Evolutionary conservation across 2,888 invertebrate genomes (phyloP).

Genomic region (Pammene fasciana): DNA sequence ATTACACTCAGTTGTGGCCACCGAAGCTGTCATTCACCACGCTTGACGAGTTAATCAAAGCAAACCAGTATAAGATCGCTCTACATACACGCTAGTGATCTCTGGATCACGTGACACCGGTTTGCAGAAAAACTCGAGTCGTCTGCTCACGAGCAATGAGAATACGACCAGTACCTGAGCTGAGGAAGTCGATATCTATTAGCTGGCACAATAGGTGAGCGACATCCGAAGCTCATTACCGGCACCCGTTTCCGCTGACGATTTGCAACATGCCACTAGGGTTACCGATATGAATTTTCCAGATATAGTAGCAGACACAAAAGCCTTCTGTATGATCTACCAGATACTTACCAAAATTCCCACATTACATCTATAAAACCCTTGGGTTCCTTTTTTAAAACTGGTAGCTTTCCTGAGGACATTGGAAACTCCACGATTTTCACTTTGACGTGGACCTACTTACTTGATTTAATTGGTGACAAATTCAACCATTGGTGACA

Average conservation of each 20-base stretch:
- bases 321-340: background rate
- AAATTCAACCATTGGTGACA: too few species aligned
- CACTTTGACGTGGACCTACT: background rate
- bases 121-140: background rate
- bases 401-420: constrained; percentile 42
- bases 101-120: background rate
- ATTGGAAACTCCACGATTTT: constrained; percentile 23
- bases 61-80: background rate
- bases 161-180: constrained; percentile 62
- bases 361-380: constrained; percentile 47
- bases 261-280: constrained; percentile 72
- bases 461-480: constrained; percentile 5
- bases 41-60: background rate
- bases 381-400: constrained; percentile 63
- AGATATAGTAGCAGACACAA: background rate
- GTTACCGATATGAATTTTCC: constrained; percentile 8
- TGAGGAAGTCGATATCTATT: constrained; percentile 83
- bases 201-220: constrained; percentile 82
- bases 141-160: background rate
- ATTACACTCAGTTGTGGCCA: constrained; percentile 71
- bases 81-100: background rate
- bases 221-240: constrained; percentile 83
- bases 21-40: constrained; percentile 33
- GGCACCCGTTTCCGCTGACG: constrained; percentile 77
- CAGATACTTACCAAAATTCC: background rate